Conservation (phyloP, 2,888 invertebrate genomes). For the Campaea margaritaria region DNA sequence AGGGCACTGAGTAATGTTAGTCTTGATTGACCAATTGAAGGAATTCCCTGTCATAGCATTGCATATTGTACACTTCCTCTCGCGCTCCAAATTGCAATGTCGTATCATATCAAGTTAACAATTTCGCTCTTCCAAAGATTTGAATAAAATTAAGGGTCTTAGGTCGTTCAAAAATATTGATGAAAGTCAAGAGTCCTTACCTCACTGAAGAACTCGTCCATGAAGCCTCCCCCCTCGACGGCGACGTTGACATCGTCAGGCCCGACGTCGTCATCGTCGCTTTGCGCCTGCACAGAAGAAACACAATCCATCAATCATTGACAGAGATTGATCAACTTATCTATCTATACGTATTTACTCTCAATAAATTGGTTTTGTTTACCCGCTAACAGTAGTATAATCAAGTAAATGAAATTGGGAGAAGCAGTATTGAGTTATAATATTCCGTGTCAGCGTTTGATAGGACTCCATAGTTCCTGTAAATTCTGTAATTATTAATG, state of each 20-base stretch:
- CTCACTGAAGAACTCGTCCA: slow-evolving; percentile 99
- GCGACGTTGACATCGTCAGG: slow-evolving; percentile 98
- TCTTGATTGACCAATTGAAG: too few species aligned
- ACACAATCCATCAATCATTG: slow-evolving; percentile 24
- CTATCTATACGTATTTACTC: slow-evolving; percentile 16
- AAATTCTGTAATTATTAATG: too few species aligned
- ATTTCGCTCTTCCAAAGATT: too few species aligned
- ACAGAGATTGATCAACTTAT: slow-evolving; percentile 17
- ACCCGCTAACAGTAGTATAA: slow-evolving; percentile 16
- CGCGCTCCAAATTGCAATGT: too few species aligned
- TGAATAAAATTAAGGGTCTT: too few species aligned
- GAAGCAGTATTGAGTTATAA: background rate
- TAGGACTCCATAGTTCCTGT: too few species aligned
- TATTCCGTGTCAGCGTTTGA: too few species aligned
- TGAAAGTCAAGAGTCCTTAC: slow-evolving; percentile 79
- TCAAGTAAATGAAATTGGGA: slow-evolving; percentile 3
- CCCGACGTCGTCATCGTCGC: slow-evolving; percentile 98
- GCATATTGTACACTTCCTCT: too few species aligned
- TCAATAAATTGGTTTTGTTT: slow-evolving; percentile 10
- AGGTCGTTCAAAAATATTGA: background rate
- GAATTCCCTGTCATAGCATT: too few species aligned
- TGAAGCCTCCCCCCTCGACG: slow-evolving; percentile 97
- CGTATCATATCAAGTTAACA: too few species aligned
- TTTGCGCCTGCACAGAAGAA: slow-evolving; percentile 92
- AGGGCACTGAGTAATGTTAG: too few species aligned